Evolutionary conservation across 2,113 vertebrate genomes (phyloP).

Genomic region (Cochlearius cochlearius): DNA sequence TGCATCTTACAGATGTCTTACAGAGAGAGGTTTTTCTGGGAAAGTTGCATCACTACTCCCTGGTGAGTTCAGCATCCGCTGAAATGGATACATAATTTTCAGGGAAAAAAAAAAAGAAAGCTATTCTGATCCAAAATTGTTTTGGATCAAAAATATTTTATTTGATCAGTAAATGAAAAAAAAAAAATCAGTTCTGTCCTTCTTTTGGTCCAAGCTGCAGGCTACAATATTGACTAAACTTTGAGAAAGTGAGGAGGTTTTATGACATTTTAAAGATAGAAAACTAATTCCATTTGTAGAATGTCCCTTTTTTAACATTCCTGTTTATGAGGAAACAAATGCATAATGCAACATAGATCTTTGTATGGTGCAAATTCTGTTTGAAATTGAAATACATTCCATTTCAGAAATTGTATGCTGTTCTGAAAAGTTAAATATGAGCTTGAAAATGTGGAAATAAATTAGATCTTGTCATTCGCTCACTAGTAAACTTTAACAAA

Average conservation of each 20-base stretch:
- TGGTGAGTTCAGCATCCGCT: background rate
- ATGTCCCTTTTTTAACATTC: background rate
- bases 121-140: background rate
- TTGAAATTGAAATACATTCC: constrained; percentile 26
- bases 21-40: background rate
- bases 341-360: background rate
- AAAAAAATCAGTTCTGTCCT: background rate
- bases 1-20: background rate
- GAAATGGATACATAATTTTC: background rate
- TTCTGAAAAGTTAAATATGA: constrained; percentile 34
- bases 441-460: constrained; percentile 41
- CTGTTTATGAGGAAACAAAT: background rate
- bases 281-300: background rate
- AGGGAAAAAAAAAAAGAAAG: background rate
- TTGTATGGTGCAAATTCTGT: background rate
- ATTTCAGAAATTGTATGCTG: background rate
- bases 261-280: background rate
- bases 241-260: background rate
- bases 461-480: background rate
- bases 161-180: constrained; percentile 19
- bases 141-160: background rate
- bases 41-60: background rate
- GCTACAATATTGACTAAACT: background rate
- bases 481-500: constrained; percentile 12
- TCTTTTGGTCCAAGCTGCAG: background rate